Conservation (phyloP, 2,113 vertebrate genomes). For the Heterocephalus glaber region DNA sequence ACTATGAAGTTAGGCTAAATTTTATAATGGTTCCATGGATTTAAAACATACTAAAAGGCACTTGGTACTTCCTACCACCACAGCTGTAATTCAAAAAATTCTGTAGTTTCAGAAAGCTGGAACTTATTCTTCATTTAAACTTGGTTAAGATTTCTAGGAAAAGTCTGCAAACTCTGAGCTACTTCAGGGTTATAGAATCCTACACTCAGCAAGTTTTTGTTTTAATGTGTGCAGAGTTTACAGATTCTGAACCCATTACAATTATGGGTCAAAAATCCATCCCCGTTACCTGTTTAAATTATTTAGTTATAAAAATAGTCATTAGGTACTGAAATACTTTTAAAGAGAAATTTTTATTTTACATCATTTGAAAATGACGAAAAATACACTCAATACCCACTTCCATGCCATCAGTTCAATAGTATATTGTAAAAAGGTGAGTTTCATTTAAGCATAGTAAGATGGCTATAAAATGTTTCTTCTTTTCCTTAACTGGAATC, state of each 20-base stretch:
- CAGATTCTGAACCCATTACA: slow-evolving; percentile 90
- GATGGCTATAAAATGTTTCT: neutral
- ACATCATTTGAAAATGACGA: slow-evolving; percentile 8
- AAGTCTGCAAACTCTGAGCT: neutral
- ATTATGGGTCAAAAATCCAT: slow-evolving; percentile 86
- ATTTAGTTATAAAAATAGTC: slow-evolving; percentile 88
- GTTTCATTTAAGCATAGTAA: slow-evolving; percentile 34
- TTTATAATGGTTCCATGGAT: neutral
- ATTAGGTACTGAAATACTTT: slow-evolving; percentile 11
- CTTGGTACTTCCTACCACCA: neutral
- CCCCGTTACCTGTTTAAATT: slow-evolving; percentile 95
- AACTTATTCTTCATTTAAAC: slow-evolving; percentile 22
- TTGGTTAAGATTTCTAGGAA: slow-evolving; percentile 43
- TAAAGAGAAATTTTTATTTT: slow-evolving; percentile 51
- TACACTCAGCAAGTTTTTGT: neutral
- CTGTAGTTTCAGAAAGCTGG: slow-evolving; percentile 48
- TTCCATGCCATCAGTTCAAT: neutral
- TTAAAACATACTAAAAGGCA: slow-evolving; percentile 40
- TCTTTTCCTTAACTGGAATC: slow-evolving; percentile 8
- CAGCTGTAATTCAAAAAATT: neutral
- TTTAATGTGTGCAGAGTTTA: slow-evolving; percentile 85
- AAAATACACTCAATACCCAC: neutral
- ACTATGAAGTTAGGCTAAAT: slow-evolving; percentile 1
- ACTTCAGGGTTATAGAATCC: neutral
- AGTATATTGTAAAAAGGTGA: neutral